Evolutionary conservation across 2,113 vertebrate species (phyloP).

Genomic region (Paraplagusia blochii): DNA sequence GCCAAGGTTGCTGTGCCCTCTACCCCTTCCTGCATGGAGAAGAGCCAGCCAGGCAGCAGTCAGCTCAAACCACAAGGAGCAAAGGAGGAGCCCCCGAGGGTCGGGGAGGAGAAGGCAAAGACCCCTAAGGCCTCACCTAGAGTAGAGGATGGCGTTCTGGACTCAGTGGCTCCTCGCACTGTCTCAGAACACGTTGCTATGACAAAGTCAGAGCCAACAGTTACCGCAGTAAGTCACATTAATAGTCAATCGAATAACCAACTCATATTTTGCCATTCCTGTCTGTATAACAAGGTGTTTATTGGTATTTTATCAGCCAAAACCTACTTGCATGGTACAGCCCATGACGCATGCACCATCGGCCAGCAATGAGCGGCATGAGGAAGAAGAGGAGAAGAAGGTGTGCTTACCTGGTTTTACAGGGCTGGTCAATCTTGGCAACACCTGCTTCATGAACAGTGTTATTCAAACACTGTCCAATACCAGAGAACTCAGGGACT

Average conservation of each 20-base stretch:
- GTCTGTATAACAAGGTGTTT: neutral
- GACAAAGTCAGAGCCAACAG: conserved; percentile 82
- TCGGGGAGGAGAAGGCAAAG: conserved; percentile 89
- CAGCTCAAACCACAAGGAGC: conserved; percentile 83
- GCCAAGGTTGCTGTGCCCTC: conserved; percentile 97
- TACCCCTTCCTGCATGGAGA: conserved; percentile 88
- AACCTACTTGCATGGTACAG: conserved; percentile 96
- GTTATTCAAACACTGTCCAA: conserved; percentile 98
- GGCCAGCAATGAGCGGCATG: conserved; percentile 78
- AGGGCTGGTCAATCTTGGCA: conserved; percentile 93
- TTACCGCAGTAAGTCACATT: conserved; percentile 80
- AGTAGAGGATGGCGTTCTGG: conserved; percentile 82
- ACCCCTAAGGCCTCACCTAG: conserved; percentile 65
- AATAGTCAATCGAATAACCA: neutral
- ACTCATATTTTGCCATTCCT: no score
- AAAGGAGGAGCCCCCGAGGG: conserved; percentile 87
- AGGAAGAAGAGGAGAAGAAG: conserved; percentile 94
- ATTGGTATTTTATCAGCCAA: conserved; percentile 77
- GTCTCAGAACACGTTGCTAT: conserved; percentile 84
- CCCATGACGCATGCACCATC: conserved; percentile 91
- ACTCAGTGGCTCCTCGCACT: conserved; percentile 79
- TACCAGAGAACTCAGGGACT: conserved; percentile 94
- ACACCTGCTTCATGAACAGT: conserved; percentile 99
- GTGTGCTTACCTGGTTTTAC: conserved; percentile 95
- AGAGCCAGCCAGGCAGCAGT: conserved; percentile 86